These are phyloP conservation scores for Harlomillsia oculata DNA, from an alignment of 1,140 invertebrate genomes.

Conservation along the genomic window DNA sequence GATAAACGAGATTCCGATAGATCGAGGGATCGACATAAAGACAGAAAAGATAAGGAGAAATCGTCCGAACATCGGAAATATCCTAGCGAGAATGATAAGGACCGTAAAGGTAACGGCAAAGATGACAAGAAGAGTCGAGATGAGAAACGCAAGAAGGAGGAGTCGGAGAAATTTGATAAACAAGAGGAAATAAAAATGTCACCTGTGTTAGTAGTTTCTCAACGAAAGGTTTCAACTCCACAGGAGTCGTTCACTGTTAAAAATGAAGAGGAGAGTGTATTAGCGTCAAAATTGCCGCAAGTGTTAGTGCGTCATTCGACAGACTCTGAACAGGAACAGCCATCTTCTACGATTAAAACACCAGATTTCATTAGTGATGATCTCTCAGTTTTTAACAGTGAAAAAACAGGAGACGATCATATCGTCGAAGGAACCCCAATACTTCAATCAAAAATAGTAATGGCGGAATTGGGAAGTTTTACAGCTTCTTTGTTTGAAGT, in stretches of 20 bases:
- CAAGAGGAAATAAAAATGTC: no score
- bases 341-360: constrained; percentile 35
- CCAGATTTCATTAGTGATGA: constrained; percentile 28
- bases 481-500: constrained; percentile 17
- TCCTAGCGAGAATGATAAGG: constrained; percentile 15
- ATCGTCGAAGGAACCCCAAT: neutral
- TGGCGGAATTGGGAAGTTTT: constrained; percentile 32
- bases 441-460: constrained; percentile 20
- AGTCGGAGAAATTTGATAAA: neutral
- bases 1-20: constrained; percentile 38
- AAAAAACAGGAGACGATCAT: neutral
- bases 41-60: constrained; percentile 30
- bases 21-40: constrained; percentile 22
- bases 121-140: constrained; percentile 2
- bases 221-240: no score
- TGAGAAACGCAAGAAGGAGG: neutral
- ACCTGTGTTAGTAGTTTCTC: no score
- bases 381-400: neutral
- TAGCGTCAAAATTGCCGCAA: no score
- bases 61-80: neutral
- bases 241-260: no score
- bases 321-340: constrained; percentile 31
- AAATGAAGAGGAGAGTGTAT: no score
- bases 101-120: constrained; percentile 5
- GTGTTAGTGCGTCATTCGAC: constrained; percentile 19